These are phyloP conservation scores for Pteronotus mesoamericanus DNA, from an alignment of 2,797 vertebrate species.

Conservation along the genomic window DNA sequence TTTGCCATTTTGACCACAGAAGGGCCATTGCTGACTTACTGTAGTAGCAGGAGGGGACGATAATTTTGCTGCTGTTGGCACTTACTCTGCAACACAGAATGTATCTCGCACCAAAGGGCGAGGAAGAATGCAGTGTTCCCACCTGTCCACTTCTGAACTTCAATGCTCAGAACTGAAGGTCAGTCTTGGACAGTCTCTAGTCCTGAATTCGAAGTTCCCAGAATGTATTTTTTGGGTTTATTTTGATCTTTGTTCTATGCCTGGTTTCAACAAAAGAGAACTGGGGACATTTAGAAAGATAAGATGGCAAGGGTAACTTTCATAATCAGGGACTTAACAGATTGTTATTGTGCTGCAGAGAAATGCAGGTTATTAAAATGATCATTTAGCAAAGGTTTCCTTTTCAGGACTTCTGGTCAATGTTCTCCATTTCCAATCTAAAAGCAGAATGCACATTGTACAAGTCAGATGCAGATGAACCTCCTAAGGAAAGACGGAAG, in stretches of 20 bases:
- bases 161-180: slow-evolving; percentile 67
- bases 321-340: background rate
- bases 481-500: background rate
- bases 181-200: slow-evolving; percentile 33
- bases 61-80: slow-evolving; percentile 76
- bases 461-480: background rate
- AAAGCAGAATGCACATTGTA: background rate
- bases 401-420: background rate
- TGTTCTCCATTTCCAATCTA: background rate
- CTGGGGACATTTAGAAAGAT: background rate
- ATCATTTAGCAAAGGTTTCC: background rate
- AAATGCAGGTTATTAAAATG: slow-evolving; percentile 22
- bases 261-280: slow-evolving; percentile 30
- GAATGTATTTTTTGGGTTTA: background rate
- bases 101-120: slow-evolving; percentile 68
- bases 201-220: background rate
- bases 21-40: slow-evolving; percentile 75
- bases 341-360: background rate
- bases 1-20: slow-evolving; percentile 75
- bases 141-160: slow-evolving; percentile 70
- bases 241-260: background rate
- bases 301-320: background rate
- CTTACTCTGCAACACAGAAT: slow-evolving; percentile 62
- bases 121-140: slow-evolving; percentile 67
- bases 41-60: slow-evolving; percentile 60